A percentile compares a stretch with the other conserved stretches of the same genome.
Evolutionary conservation across 2,797 vertebrate species (phyloP).

Genomic region (Urocyon cinereoargenteus): DNA sequence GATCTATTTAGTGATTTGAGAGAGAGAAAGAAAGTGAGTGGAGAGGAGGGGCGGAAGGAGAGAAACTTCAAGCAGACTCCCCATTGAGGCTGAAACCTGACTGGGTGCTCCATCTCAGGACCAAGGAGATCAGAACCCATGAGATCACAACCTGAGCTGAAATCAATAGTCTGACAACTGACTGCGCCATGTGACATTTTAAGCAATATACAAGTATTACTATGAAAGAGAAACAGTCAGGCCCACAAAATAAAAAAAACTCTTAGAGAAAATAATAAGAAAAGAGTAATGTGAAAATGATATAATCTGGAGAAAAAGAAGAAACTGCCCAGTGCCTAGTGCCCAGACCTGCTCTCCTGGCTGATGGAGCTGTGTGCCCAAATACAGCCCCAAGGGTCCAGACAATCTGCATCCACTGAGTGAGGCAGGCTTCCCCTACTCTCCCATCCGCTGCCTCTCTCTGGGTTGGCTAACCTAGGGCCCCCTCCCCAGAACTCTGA

Average conservation of each 20-base stretch:
- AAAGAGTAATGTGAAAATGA: neutral
- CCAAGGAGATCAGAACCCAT: neutral
- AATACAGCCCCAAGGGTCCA: neutral
- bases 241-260: neutral
- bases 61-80: neutral
- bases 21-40: neutral
- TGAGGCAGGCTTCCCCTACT: neutral
- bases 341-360: neutral
- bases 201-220: neutral
- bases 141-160: neutral
- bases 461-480: neutral
- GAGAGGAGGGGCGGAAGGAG: neutral
- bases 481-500: neutral
- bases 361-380: neutral
- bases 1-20: neutral
- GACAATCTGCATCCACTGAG: neutral
- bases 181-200: neutral
- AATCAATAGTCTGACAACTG: neutral
- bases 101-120: neutral
- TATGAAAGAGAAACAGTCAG: neutral
- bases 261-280: neutral
- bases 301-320: neutral
- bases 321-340: neutral
- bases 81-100: neutral
- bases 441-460: neutral